phyloP scores from a whole-genome alignment of 2,113 vertebrate genomes.

The Hippolais icterina region DNA sequence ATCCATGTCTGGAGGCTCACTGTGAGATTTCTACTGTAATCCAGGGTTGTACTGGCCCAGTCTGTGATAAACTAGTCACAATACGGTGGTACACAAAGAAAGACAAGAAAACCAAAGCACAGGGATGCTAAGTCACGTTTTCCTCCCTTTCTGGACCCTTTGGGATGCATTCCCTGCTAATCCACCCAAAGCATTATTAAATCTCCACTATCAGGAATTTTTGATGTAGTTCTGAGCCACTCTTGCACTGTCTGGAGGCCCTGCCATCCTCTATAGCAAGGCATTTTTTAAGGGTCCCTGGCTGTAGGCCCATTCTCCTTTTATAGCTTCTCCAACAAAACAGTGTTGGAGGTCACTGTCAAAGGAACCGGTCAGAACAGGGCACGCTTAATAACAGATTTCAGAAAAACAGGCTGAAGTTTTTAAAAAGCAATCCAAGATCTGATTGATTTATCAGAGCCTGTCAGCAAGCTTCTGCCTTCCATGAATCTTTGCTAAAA shows the following conservation, averaged over 20 bases:
- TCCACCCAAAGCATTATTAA: background rate
- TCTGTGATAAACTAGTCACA: conserved; percentile 29
- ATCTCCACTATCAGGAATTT: background rate
- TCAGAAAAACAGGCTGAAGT: background rate
- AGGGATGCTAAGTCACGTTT: background rate
- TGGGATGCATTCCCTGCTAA: background rate
- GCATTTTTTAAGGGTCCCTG: background rate
- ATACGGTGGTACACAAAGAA: background rate
- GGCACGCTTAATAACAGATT: background rate
- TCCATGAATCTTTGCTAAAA: background rate
- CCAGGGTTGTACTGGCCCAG: background rate
- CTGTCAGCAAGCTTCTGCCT: background rate
- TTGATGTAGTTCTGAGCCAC: background rate
- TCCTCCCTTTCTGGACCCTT: background rate
- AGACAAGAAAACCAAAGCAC: background rate
- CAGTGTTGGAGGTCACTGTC: background rate
- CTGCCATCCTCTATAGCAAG: background rate
- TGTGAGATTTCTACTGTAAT: background rate
- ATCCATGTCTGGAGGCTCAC: background rate
- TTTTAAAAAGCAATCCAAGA: conserved; percentile 17
- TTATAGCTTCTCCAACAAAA: background rate
- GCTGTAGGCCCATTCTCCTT: background rate
- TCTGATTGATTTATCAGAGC: conserved; percentile 21
- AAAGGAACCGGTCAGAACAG: background rate
- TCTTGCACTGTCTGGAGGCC: background rate